These are phyloP conservation scores for Remorina albescens DNA, from an alignment of 2,797 vertebrate genomes.

Conservation along the genomic window DNA sequence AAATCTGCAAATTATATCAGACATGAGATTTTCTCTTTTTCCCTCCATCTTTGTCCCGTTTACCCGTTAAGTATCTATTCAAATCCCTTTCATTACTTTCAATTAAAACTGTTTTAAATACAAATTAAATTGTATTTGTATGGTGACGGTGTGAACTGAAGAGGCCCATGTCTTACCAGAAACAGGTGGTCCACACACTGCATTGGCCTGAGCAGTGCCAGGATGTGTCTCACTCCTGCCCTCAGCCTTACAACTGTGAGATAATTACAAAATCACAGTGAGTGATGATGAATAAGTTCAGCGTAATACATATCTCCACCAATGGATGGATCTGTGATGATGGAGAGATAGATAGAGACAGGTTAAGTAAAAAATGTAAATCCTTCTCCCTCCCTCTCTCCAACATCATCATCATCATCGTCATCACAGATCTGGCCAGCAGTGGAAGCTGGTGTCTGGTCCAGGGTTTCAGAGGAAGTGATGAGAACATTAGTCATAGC, in stretches of 20 bases:
- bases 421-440: conserved; percentile 56
- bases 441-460: conserved; percentile 63
- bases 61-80: background rate
- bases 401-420: conserved; percentile 45
- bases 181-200: conserved; percentile 80
- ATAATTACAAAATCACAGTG: conserved; percentile 23
- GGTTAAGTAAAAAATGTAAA: conserved; percentile 21
- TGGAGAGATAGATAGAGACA: background rate
- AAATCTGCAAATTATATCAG: background rate
- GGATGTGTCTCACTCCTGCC: conserved; percentile 81
- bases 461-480: conserved; percentile 79
- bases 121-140: background rate
- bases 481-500: conserved; percentile 70
- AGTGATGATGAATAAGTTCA: background rate
- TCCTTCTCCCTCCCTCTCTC: conserved; percentile 17
- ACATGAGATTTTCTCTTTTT: background rate
- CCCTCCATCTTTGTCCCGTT: background rate
- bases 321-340: conserved; percentile 5
- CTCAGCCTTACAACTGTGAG: conserved; percentile 88
- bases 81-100: background rate
- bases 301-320: background rate
- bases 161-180: conserved; percentile 62
- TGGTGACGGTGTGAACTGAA: background rate
- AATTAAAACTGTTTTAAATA: background rate
- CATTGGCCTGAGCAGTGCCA: conserved; percentile 87